Evolutionary conservation across 2,113 vertebrate species (phyloP).

Genomic region (Phalacrocorax brasilianus): DNA sequence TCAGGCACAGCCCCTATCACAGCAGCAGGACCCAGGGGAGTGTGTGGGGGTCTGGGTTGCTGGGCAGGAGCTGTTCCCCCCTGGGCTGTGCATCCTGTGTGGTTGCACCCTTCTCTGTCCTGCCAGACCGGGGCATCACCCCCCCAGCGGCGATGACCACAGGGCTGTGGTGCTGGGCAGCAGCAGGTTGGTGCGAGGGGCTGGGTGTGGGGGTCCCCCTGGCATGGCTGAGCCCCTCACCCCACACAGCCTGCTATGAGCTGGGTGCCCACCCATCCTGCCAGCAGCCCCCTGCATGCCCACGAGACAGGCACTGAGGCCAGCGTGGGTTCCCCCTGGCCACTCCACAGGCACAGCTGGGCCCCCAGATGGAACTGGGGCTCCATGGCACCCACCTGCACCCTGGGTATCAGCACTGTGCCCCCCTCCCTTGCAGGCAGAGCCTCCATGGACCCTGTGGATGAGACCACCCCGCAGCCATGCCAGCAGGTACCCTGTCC

Average conservation of each 20-base stretch:
- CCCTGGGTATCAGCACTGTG: not conserved
- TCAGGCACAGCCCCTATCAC: too few species aligned
- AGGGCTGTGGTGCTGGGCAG: not conserved
- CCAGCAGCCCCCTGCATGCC: not conserved
- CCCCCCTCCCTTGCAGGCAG: not conserved
- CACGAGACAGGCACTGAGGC: not conserved
- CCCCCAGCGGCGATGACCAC: not conserved
- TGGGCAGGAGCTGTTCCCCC: not conserved
- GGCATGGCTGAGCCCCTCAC: not conserved
- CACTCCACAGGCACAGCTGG: not conserved
- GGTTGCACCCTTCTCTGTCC: too few species aligned
- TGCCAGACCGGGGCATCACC: not conserved
- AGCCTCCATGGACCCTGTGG: rapidly evolving
- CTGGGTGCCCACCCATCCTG: rapidly evolving
- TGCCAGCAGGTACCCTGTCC: not conserved
- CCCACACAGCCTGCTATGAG: not conserved
- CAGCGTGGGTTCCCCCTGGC: not conserved
- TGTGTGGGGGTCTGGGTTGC: not conserved
- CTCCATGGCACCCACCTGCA: not conserved
- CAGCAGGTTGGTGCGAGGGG: not conserved
- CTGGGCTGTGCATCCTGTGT: too few species aligned
- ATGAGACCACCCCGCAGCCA: not conserved
- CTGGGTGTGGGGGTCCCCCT: not conserved
- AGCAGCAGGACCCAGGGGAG: too few species aligned
- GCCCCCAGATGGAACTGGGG: not conserved